These are phyloP conservation scores for Chunga burmeisteri DNA, from an alignment of 2,113 vertebrate species.

Conservation along the genomic window DNA sequence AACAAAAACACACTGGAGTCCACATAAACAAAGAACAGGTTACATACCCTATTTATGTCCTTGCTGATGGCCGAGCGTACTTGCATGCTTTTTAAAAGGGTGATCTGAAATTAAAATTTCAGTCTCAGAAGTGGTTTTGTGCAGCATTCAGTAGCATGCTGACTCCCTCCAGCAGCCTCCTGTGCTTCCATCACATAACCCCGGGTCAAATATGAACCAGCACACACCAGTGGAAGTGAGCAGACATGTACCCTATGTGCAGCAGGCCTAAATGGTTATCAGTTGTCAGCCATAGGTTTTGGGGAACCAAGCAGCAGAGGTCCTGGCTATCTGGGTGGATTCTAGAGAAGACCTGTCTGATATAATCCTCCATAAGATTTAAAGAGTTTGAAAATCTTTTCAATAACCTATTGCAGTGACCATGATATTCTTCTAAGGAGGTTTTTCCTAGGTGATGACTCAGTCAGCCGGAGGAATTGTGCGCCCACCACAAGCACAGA, in stretches of 20 bases:
- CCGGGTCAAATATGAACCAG: not conserved
- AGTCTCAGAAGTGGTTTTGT: not conserved
- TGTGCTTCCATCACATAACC: accelerated
- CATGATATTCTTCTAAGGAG: not conserved
- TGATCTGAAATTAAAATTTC: not conserved
- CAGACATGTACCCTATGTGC: not conserved
- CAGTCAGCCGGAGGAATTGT: not conserved
- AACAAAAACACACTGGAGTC: not conserved
- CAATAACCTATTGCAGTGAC: not conserved
- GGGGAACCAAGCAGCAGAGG: not conserved
- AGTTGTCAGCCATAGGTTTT: not conserved
- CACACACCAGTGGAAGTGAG: not conserved
- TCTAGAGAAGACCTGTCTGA: not conserved
- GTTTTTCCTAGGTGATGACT: not conserved
- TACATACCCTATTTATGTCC: not conserved
- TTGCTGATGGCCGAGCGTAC: not conserved
- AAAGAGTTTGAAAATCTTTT: not conserved
- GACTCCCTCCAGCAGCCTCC: not conserved
- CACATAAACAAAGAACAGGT: not conserved
- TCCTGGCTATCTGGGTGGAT: not conserved
- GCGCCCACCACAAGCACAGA: not conserved
- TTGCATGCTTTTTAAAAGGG: not conserved
- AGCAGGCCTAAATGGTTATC: not conserved
- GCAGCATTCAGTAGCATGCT: not conserved
- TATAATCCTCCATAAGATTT: not conserved